These are phyloP conservation scores for Plagodis pulveraria DNA, from an alignment of 2,888 invertebrate genomes.

Conservation along the genomic window DNA sequence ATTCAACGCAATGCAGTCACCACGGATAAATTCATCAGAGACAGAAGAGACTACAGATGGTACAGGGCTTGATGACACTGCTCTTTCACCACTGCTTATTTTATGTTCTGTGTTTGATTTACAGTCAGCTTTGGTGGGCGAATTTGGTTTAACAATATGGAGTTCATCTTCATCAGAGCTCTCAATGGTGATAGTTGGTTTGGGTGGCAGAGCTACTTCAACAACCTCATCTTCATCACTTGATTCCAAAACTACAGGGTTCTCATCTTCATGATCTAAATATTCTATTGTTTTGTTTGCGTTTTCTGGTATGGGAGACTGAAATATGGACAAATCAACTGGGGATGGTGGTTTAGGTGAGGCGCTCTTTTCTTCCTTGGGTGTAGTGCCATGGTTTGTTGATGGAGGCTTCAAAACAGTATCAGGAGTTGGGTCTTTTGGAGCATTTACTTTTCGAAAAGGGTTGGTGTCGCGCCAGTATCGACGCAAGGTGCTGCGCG, in stretches of 20 bases:
- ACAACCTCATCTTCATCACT: constrained; percentile 81
- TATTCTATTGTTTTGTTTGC: constrained; percentile 66
- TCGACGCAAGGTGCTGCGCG: constrained; percentile 65
- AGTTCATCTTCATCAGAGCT: constrained; percentile 79
- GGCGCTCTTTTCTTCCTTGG: constrained; percentile 59
- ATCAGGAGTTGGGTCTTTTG: constrained; percentile 22
- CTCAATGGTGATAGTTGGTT: constrained; percentile 78
- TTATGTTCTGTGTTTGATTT: constrained; percentile 43
- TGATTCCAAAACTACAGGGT: constrained; percentile 60
- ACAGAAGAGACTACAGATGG: constrained; percentile 79
- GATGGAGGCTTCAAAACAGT: constrained; percentile 32
- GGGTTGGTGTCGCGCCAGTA: constrained; percentile 69
- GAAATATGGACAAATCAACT: constrained; percentile 64
- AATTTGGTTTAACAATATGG: constrained; percentile 46
- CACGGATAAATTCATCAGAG: constrained; percentile 79
- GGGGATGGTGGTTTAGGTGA: constrained; percentile 39
- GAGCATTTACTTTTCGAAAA: constrained; percentile 59
- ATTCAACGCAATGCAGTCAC: constrained; percentile 78
- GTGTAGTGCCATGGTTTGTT: constrained; percentile 44
- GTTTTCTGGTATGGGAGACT: constrained; percentile 60
- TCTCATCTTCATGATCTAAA: constrained; percentile 58
- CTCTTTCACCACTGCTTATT: constrained; percentile 50
- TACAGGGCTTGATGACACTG: constrained; percentile 71
- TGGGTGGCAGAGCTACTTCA: constrained; percentile 75
- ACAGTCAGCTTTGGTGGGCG: constrained; percentile 39